These are phyloP conservation scores for Parauchenoglanis ngamensis DNA, from an alignment of 2,797 vertebrate species.

Conservation along the genomic window DNA sequence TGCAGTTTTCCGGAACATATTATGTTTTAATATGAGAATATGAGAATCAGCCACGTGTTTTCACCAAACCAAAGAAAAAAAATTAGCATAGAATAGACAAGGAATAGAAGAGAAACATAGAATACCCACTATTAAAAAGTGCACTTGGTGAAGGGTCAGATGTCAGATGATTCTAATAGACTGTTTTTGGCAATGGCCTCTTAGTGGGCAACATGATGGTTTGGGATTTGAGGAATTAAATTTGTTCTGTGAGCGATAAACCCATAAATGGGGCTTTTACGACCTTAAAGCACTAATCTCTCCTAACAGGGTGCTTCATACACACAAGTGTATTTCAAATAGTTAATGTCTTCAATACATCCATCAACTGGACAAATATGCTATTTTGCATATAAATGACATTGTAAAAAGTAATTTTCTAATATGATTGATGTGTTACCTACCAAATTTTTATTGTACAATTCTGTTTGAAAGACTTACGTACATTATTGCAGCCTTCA, in stretches of 20 bases:
- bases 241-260: neutral
- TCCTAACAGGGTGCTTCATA: neutral
- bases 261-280: neutral
- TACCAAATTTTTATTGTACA: neutral
- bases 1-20: neutral
- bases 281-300: neutral
- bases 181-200: neutral
- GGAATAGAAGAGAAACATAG: neutral
- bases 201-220: neutral
- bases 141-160: neutral
- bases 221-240: neutral
- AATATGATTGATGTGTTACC: neutral
- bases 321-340: neutral
- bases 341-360: neutral
- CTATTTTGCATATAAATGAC: too few species aligned
- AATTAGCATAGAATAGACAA: neutral
- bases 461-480: constrained; percentile 73
- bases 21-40: neutral
- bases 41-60: neutral
- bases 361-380: neutral
- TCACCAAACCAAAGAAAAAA: neutral
- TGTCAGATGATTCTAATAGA: neutral
- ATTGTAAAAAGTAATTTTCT: neutral
- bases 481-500: constrained; percentile 83
- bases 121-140: neutral